phyloP scores from a whole-genome alignment of 2,888 invertebrate genomes.

The Tetheella fluctuosa region DNA sequence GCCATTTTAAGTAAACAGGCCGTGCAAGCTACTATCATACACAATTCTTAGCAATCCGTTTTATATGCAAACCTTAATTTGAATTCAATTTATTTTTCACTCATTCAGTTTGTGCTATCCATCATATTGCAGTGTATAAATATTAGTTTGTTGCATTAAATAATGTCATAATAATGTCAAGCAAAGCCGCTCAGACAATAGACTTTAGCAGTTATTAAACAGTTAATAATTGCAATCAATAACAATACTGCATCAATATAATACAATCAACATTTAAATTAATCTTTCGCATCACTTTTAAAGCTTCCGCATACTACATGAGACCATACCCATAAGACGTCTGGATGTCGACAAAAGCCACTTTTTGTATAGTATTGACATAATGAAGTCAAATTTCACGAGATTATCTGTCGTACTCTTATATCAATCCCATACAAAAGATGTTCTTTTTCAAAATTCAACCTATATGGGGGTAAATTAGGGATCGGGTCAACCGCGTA shows the following conservation, averaged over 20 bases:
- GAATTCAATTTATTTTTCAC: neutral
- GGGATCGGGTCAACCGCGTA: too few species aligned
- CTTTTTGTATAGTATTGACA: too few species aligned
- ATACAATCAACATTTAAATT: neutral
- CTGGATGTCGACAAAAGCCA: too few species aligned
- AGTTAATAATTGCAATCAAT: slow-evolving; percentile 2
- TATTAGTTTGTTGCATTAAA: neutral
- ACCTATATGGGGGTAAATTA: too few species aligned
- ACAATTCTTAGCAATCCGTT: neutral
- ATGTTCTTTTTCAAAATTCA: too few species aligned
- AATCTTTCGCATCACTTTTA: neutral
- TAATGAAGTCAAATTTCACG: too few species aligned
- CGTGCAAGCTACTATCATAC: neutral
- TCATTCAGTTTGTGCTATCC: neutral
- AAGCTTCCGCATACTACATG: neutral
- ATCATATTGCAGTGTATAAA: neutral
- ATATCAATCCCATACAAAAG: too few species aligned
- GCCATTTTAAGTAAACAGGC: neutral
- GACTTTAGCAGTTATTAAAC: neutral
- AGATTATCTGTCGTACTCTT: too few species aligned
- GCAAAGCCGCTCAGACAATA: neutral
- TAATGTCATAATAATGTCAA: slow-evolving; percentile 7
- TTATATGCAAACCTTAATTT: neutral
- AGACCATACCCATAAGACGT: neutral
- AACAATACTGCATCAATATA: slow-evolving; percentile 9